A percentile compares a stretch with the other conserved stretches of the same genome.
Conservation (phyloP, 2,797 vertebrate species). For the Todus mexicanus region DNA sequence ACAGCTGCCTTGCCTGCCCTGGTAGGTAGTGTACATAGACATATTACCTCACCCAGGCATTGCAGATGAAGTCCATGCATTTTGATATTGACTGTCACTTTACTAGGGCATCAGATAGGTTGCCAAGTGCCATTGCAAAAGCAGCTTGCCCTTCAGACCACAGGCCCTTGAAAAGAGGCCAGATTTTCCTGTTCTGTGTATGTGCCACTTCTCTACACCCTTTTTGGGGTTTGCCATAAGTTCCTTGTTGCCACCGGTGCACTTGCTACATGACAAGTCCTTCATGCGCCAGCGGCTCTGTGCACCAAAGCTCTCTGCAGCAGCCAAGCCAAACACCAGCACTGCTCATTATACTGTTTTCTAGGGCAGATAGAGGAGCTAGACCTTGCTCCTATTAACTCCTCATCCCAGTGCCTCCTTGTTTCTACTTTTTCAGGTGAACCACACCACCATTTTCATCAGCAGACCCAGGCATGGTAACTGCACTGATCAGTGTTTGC, state of each 20-base stretch:
- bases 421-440: background rate
- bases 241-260: background rate
- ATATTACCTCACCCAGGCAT: background rate
- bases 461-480: rapidly evolving
- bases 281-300: background rate
- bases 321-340: background rate
- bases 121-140: rapidly evolving
- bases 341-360: background rate
- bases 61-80: background rate
- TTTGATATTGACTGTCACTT: background rate
- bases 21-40: background rate
- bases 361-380: background rate
- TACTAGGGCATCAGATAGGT: background rate
- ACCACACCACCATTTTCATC: background rate
- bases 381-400: background rate
- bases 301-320: background rate
- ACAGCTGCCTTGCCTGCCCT: rapidly evolving
- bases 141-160: background rate
- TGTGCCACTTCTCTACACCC: background rate
- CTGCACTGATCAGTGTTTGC: background rate
- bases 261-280: background rate
- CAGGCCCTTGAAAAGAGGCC: background rate
- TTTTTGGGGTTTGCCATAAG: background rate
- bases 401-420: background rate
- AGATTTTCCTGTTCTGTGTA: background rate